phyloP scores from a whole-genome alignment of 1,140 invertebrate genomes.

The Trichoplusia ni region DNA sequence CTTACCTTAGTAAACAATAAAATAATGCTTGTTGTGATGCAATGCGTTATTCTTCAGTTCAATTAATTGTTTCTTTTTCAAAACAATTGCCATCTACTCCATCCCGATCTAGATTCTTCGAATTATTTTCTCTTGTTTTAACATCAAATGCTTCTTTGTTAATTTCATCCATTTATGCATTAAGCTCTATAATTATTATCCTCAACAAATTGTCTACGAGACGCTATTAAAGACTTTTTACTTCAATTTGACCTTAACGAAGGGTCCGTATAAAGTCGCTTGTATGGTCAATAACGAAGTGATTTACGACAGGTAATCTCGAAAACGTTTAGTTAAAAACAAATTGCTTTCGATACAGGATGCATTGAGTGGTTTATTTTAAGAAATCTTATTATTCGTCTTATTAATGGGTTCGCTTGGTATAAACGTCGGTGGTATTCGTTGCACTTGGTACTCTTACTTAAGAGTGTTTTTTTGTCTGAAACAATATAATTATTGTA shows the following conservation, averaged over 20 bases:
- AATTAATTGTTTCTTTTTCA: no score
- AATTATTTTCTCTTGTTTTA: no score
- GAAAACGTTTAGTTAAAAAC: constrained; percentile 20
- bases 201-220: neutral
- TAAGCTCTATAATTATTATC: constrained; percentile 1
- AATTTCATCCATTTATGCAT: neutral
- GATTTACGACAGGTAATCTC: constrained; percentile 41
- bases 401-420: neutral
- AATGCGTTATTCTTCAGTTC: no score
- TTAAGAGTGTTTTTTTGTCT: no score
- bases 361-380: constrained; percentile 2
- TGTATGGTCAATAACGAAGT: constrained; percentile 39
- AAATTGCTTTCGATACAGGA: constrained; percentile 43
- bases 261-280: constrained; percentile 32
- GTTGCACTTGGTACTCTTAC: no score
- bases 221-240: constrained; percentile 25
- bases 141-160: no score
- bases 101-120: no score
- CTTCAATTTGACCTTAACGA: constrained; percentile 37
- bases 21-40: no score
- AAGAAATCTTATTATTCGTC: constrained; percentile 13
- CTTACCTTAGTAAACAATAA: no score
- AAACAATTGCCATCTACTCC: no score
- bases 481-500: no score
- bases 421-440: neutral